Evolutionary conservation across 2,797 vertebrate genomes (phyloP).

Genomic region (Heliangelus exortis): DNA sequence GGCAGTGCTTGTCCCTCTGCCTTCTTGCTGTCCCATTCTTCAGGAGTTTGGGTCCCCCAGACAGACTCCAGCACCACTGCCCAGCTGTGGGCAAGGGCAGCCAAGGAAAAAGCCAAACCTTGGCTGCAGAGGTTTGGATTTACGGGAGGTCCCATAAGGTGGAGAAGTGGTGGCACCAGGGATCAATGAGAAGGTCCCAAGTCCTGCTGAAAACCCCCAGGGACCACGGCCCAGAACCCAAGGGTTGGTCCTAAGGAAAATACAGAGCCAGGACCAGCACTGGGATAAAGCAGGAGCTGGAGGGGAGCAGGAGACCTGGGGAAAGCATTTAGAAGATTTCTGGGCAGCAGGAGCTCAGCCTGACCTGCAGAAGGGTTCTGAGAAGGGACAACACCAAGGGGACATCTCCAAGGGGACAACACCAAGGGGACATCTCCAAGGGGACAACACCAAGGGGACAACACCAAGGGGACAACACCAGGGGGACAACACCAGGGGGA

Average conservation of each 20-base stretch:
- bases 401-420: too few relatives aligned
- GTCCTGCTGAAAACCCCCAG: not conserved
- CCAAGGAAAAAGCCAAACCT: not conserved
- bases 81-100: not conserved
- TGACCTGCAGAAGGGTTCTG: not conserved
- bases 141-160: not conserved
- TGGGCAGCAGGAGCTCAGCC: not conserved
- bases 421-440: too few relatives aligned
- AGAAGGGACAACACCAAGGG: not conserved
- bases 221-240: accelerated
- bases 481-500: too few relatives aligned
- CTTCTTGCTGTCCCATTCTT: not conserved
- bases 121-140: not conserved
- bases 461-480: too few relatives aligned
- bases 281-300: not conserved
- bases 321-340: not conserved
- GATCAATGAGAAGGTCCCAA: not conserved
- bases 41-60: not conserved
- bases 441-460: too few relatives aligned
- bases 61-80: not conserved
- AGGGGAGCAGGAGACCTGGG: not conserved
- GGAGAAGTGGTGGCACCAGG: not conserved
- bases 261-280: not conserved
- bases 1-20: not conserved
- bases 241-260: not conserved